These are phyloP conservation scores for Rotaria magnacalcarata DNA, from an alignment of 2,888 invertebrate species.

Conservation along the genomic window DNA sequence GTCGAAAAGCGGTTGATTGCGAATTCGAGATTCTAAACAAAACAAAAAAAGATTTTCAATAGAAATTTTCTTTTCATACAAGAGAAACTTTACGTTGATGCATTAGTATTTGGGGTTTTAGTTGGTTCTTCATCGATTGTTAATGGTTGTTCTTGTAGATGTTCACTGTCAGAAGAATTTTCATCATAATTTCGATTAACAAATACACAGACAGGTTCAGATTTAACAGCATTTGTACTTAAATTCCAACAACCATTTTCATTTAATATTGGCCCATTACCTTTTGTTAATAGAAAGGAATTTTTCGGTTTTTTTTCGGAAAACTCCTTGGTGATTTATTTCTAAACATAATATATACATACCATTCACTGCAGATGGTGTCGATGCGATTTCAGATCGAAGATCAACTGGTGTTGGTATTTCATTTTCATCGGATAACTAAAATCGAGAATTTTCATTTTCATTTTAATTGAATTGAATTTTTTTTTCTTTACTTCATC, in stretches of 20 bases:
- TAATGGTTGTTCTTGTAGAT: neutral
- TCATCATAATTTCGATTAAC: constrained; percentile 3
- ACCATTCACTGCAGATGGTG: neutral
- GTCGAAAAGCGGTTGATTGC: neutral
- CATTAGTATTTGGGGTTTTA: neutral
- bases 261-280: neutral
- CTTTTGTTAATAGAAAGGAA: neutral
- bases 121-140: neutral
- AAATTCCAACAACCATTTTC: constrained; percentile 3
- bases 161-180: constrained; percentile 26
- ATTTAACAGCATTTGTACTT: neutral
- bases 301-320: neutral
- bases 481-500: constrained; percentile 4
- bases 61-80: neutral
- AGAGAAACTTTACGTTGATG: neutral
- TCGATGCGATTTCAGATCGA: neutral
- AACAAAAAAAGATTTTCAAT: neutral
- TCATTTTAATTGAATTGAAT: no score
- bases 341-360: no score
- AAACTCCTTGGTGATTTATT: neutral
- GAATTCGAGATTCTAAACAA: neutral
- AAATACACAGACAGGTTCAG: constrained; percentile 28
- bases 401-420: neutral
- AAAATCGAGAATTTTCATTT: neutral
- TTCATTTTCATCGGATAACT: constrained; percentile 20